Evolutionary conservation across 1,140 invertebrate species (phyloP).

Genomic region (Zaprionus camerounensis): DNA sequence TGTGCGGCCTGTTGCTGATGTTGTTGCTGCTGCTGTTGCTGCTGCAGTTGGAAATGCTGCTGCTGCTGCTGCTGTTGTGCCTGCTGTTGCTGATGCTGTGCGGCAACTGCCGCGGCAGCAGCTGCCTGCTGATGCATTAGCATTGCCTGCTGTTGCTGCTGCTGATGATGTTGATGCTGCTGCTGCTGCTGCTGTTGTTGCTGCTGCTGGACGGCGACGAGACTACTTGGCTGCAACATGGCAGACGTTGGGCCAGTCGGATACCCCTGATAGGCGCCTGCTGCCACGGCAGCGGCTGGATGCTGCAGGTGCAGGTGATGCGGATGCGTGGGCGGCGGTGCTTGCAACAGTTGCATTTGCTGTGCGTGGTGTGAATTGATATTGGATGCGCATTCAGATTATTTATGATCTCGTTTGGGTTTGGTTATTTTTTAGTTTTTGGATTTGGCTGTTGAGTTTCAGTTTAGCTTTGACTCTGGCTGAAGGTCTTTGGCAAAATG

Average conservation of each 20-base stretch:
- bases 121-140: constrained; percentile 58
- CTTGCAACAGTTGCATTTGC: constrained; percentile 84
- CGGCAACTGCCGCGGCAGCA: constrained; percentile 58
- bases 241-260: constrained; percentile 45
- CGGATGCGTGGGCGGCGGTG: constrained; percentile 76
- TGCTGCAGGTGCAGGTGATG: constrained; percentile 72
- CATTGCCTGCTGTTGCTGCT: constrained; percentile 56
- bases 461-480: constrained; percentile 57
- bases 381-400: constrained; percentile 59
- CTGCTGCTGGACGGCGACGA: constrained; percentile 67
- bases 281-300: constrained; percentile 60
- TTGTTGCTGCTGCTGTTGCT: constrained; percentile 55
- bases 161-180: constrained; percentile 68
- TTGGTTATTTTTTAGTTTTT: constrained; percentile 19
- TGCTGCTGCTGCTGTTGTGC: constrained; percentile 51
- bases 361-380: constrained; percentile 78
- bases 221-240: constrained; percentile 56
- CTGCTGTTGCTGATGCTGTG: constrained; percentile 53
- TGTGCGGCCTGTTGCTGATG: constrained; percentile 61
- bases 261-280: constrained; percentile 57
- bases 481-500: constrained; percentile 37
- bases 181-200: constrained; percentile 68
- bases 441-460: constrained; percentile 56
- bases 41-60: constrained; percentile 56
- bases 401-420: constrained; percentile 36